These are phyloP conservation scores for Cyanistes caeruleus DNA, from an alignment of 2,113 vertebrate genomes.

Conservation along the genomic window DNA sequence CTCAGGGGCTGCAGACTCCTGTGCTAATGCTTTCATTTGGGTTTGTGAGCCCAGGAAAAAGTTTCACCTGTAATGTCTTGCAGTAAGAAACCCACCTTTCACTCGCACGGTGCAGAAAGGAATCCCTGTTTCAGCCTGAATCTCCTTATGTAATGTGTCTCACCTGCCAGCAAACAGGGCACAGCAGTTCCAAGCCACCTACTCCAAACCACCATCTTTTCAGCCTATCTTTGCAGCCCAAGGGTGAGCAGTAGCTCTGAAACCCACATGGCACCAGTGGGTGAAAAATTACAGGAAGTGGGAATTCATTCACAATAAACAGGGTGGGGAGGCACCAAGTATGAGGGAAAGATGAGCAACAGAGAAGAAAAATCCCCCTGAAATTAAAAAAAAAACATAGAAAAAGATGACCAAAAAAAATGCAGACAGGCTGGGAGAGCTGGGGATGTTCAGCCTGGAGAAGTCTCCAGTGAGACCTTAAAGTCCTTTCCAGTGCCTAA, in stretches of 20 bases:
- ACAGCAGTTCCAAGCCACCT: background rate
- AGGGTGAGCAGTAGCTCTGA: background rate
- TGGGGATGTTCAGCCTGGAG: background rate
- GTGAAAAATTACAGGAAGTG: background rate
- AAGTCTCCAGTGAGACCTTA: background rate
- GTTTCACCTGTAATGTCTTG: fast-evolving
- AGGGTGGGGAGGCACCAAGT: background rate
- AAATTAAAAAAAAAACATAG: background rate
- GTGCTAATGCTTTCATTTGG: fast-evolving
- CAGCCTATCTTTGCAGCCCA: background rate
- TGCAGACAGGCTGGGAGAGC: background rate
- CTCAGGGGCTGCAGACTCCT: background rate
- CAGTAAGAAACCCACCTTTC: background rate
- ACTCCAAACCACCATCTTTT: background rate
- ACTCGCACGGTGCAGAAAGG: fast-evolving
- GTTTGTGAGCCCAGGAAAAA: background rate
- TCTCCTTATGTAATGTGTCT: background rate
- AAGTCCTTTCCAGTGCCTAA: background rate
- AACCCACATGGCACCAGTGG: fast-evolving
- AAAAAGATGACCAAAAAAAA: background rate
- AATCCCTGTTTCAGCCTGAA: background rate
- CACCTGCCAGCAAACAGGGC: background rate
- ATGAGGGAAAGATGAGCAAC: background rate
- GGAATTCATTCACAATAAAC: background rate
- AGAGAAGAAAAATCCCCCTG: background rate